Percentiles rank a stretch among this genome's conserved stretches.
Evolutionary conservation across 2,888 invertebrate species (phyloP).

Genomic region (Trachelus iudaicus): DNA sequence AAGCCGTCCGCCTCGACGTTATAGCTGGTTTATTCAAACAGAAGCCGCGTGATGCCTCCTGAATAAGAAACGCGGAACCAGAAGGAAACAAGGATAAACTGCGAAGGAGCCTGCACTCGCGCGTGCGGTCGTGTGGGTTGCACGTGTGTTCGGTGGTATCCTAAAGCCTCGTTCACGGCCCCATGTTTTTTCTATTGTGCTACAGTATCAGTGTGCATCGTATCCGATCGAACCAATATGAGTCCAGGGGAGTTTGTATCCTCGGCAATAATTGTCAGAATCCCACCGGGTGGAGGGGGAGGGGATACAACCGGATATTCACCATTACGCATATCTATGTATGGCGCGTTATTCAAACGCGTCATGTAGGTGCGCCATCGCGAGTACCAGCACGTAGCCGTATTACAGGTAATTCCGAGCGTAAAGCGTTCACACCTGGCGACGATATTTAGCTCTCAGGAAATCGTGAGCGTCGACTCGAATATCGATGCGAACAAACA

Average conservation of each 20-base stretch:
- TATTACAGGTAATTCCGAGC: constrained; percentile 3
- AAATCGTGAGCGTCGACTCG: background rate
- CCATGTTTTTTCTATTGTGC: background rate
- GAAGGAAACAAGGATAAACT: background rate
- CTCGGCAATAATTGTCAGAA: background rate
- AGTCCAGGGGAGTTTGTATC: background rate
- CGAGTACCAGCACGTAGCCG: background rate
- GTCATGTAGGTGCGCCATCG: background rate
- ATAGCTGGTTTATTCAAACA: constrained; percentile 6
- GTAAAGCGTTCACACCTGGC: constrained; percentile 4
- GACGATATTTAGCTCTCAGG: constrained; percentile 1
- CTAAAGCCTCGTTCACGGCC: background rate
- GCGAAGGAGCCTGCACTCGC: background rate
- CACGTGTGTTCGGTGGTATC: background rate
- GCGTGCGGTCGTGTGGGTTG: background rate
- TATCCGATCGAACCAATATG: too few relatives aligned
- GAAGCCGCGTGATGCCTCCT: background rate
- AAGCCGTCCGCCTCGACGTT: background rate
- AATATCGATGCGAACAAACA: background rate
- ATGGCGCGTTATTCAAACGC: background rate
- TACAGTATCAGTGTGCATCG: background rate
- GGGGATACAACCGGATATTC: background rate
- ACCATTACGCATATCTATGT: background rate
- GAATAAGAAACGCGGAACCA: constrained; percentile 5
- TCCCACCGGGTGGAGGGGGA: background rate